Conservation (phyloP, 2,113 vertebrate genomes). For the Passer montanus region DNA sequence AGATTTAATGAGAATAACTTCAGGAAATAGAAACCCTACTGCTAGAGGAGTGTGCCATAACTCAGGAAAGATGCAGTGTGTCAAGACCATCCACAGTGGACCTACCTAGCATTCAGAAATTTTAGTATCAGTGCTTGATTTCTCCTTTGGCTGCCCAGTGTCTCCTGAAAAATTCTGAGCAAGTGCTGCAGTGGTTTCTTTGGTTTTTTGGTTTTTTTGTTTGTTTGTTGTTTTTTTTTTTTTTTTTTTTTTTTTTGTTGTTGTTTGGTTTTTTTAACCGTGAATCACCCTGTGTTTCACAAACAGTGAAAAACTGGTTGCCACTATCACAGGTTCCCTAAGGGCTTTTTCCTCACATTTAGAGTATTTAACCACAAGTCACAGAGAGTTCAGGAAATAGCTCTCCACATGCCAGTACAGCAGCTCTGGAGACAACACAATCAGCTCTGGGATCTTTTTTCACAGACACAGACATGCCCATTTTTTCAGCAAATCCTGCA, state of each 20-base stretch:
- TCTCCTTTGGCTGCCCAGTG: background rate
- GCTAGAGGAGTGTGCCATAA: accelerated
- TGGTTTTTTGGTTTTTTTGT: background rate
- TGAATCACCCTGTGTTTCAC: background rate
- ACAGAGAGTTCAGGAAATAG: background rate
- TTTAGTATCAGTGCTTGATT: background rate
- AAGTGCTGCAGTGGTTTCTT: background rate
- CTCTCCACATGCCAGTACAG: background rate
- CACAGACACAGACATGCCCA: background rate
- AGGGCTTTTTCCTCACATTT: background rate
- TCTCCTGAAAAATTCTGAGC: background rate
- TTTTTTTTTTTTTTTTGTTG: too few relatives aligned
- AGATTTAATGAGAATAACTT: background rate
- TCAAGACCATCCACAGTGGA: background rate
- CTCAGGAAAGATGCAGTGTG: background rate
- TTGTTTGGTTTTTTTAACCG: background rate
- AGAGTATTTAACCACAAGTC: background rate
- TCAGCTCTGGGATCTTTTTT: background rate
- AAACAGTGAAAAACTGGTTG: background rate
- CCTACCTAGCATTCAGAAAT: background rate
- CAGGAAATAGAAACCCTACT: background rate
- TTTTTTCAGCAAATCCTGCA: background rate
- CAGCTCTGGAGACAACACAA: background rate
- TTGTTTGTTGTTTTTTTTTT: too few relatives aligned
- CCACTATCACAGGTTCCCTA: background rate